These are phyloP conservation scores for Thymelicus acteon DNA, from an alignment of 2,888 invertebrate genomes.

Conservation along the genomic window DNA sequence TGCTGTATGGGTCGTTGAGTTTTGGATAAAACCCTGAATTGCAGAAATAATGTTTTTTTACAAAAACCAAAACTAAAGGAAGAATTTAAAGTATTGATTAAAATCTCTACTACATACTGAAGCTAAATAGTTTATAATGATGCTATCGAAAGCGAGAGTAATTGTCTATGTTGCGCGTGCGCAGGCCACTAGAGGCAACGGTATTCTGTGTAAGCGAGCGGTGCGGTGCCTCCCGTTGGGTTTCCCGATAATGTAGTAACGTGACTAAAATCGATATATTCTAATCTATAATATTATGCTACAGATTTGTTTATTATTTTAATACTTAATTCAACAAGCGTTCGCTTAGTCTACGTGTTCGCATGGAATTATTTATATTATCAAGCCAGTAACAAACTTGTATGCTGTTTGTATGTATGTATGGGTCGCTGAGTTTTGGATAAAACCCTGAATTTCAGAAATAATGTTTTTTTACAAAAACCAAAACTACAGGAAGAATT, in stretches of 20 bases:
- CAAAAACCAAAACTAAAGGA: too few species aligned
- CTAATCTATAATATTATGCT: background rate
- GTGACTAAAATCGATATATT: slow-evolving; percentile 31
- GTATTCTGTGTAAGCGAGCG: slow-evolving; percentile 65
- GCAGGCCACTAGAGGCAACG: slow-evolving; percentile 53
- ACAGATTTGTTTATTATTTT: background rate
- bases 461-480: too few species aligned
- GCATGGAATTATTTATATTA: background rate
- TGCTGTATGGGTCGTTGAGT: too few species aligned
- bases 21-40: too few species aligned
- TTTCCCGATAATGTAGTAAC: slow-evolving; percentile 47
- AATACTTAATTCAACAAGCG: background rate
- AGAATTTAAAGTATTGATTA: too few species aligned
- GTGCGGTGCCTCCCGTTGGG: slow-evolving; percentile 66
- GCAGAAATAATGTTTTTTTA: too few species aligned
- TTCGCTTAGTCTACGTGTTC: background rate
- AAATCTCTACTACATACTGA: too few species aligned
- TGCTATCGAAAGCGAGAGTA: slow-evolving; percentile 75
- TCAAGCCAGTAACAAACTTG: background rate
- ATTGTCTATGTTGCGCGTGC: slow-evolving; percentile 58
- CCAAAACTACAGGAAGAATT: too few species aligned
- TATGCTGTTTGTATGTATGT: too few species aligned
- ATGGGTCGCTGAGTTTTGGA: too few species aligned
- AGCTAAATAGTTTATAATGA: background rate
- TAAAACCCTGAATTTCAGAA: too few species aligned